These are phyloP conservation scores for Eumerus sabulonum DNA, from an alignment of 2,888 invertebrate genomes.

Conservation along the genomic window DNA sequence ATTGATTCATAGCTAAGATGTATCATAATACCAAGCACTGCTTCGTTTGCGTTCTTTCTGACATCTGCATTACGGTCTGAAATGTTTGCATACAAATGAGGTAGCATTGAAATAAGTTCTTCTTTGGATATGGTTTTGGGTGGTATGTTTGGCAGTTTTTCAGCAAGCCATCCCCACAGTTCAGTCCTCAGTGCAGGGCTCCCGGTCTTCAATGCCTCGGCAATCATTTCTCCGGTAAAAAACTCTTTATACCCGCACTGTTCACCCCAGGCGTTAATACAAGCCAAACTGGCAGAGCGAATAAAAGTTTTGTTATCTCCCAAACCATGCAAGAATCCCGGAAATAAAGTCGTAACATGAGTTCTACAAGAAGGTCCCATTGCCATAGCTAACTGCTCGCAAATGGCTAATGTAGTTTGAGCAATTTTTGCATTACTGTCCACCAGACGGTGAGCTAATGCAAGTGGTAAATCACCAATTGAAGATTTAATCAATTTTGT, in stretches of 20 bases:
- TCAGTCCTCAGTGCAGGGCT: constrained; percentile 90
- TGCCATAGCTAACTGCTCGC: constrained; percentile 88
- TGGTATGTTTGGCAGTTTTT: constrained; percentile 87
- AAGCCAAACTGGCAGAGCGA: constrained; percentile 88
- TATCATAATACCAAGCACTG: constrained; percentile 94
- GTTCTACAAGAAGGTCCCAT: constrained; percentile 90
- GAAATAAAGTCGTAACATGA: constrained; percentile 90
- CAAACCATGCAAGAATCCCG: constrained; percentile 90
- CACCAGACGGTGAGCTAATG: constrained; percentile 86
- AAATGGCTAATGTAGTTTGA: constrained; percentile 89
- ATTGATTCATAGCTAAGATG: constrained; percentile 87
- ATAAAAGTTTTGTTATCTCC: constrained; percentile 89
- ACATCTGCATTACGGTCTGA: constrained; percentile 96
- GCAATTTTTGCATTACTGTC: constrained; percentile 97
- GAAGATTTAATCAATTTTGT: constrained; percentile 90
- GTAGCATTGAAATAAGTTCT: constrained; percentile 88
- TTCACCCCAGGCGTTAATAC: constrained; percentile 91
- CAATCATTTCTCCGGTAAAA: constrained; percentile 93
- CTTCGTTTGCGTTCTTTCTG: constrained; percentile 92
- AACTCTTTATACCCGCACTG: constrained; percentile 89
- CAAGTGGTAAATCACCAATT: constrained; percentile 91
- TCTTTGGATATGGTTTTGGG: constrained; percentile 87
- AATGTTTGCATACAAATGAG: constrained; percentile 88
- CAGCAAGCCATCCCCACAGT: constrained; percentile 91
- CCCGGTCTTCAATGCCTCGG: constrained; percentile 91